Evolutionary conservation across 2,113 vertebrate genomes (phyloP).

Genomic region (Tenrec ecaudatus): DNA sequence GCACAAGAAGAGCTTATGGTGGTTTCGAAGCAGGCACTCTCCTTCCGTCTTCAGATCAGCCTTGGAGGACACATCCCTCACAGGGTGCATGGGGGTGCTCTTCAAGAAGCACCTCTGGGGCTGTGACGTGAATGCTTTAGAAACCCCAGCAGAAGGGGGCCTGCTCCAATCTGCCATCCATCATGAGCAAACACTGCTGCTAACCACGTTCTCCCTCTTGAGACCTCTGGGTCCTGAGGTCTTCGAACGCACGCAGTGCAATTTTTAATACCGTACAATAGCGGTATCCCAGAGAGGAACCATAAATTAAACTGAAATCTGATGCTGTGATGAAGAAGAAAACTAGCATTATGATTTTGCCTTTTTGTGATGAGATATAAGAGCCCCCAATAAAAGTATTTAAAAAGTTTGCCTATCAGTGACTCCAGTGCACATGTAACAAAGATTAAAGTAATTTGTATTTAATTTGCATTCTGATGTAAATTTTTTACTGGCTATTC

Average conservation of each 20-base stretch:
- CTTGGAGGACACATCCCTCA: background rate
- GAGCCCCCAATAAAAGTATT: too few species aligned
- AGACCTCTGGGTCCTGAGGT: conserved; percentile 56
- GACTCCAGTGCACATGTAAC: conserved; percentile 20
- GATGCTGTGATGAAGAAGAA: conserved; percentile 30
- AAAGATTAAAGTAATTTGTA: conserved; percentile 61
- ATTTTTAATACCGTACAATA: conserved; percentile 73
- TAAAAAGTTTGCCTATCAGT: background rate
- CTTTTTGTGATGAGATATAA: too few species aligned
- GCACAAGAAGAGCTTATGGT: conserved; percentile 30
- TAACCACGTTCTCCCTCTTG: conserved; percentile 2
- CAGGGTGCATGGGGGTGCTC: background rate
- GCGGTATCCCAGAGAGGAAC: conserved; percentile 33
- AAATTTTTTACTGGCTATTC: conserved; percentile 63
- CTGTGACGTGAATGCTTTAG: background rate
- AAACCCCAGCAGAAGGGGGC: background rate
- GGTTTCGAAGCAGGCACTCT: conserved; percentile 29
- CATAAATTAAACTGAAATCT: conserved; percentile 38
- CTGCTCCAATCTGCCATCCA: background rate
- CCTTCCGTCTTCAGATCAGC: conserved; percentile 47
- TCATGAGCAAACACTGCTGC: conserved; percentile 46
- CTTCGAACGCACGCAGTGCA: conserved; percentile 78
- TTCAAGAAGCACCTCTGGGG: conserved; percentile 6
- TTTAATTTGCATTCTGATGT: conserved; percentile 58
- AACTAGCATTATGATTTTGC: conserved; percentile 30